Conservation (phyloP, 2,113 vertebrate genomes). For the Malurus melanocephalus region DNA sequence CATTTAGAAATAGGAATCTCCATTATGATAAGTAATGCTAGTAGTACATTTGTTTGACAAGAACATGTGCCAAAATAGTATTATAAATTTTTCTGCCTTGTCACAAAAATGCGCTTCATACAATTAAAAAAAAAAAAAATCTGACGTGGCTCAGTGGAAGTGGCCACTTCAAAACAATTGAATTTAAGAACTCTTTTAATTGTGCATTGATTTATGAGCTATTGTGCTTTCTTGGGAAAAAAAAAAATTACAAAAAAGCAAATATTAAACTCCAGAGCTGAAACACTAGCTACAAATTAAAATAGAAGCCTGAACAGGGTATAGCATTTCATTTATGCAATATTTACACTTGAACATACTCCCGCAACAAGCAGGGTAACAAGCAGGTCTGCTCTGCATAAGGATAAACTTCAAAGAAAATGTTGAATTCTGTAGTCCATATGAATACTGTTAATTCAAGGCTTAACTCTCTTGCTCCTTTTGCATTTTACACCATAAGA, state of each 20-base stretch:
- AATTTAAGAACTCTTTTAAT: neutral
- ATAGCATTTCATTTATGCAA: neutral
- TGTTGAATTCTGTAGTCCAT: neutral
- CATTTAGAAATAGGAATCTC: neutral
- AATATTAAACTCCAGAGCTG: neutral
- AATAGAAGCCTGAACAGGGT: constrained; percentile 20
- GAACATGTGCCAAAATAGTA: neutral
- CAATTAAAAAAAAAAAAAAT: neutral
- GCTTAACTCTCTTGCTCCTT: neutral
- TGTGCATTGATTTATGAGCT: neutral
- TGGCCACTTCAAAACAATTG: neutral
- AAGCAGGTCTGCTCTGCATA: neutral
- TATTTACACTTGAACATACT: neutral
- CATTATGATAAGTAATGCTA: neutral
- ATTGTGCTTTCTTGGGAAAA: neutral
- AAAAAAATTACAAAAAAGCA: neutral
- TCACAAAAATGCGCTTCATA: neutral
- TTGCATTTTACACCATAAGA: neutral
- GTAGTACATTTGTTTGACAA: neutral
- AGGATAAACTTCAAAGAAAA: neutral
- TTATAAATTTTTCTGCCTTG: neutral
- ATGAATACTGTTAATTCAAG: neutral
- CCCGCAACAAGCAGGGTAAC: neutral
- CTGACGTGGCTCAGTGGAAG: neutral
- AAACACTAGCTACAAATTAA: neutral